Conservation (phyloP, 2,113 vertebrate species). For the Etheostoma spectabile region DNA sequence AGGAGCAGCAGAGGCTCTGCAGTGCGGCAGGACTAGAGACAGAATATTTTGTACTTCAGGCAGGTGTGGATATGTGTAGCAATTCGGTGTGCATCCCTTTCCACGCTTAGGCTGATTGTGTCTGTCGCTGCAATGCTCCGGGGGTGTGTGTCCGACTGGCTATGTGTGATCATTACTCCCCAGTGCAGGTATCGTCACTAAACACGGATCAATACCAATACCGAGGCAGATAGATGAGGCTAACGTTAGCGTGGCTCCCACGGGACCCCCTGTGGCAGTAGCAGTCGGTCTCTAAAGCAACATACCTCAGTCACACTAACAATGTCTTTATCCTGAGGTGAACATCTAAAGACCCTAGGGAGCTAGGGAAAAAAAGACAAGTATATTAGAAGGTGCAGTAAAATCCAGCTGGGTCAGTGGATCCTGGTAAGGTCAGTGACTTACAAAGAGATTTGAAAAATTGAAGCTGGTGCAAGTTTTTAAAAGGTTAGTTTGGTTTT, state of each 20-base stretch:
- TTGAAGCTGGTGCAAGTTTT: conserved; percentile 48
- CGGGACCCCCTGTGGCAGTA: conserved; percentile 39
- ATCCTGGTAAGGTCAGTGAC: conserved; percentile 46
- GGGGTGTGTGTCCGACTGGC: conserved; percentile 26
- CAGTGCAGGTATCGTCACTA: conserved; percentile 65
- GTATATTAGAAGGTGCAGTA: conserved; percentile 33
- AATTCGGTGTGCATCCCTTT: neutral
- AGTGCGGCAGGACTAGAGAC: conserved; percentile 40
- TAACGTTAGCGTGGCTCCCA: conserved; percentile 41
- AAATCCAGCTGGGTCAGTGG: conserved; percentile 45
- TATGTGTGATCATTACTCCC: conserved; percentile 65
- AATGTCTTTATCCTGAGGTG: conserved; percentile 64
- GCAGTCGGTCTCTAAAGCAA: conserved; percentile 62
- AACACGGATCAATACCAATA: conserved; percentile 76
- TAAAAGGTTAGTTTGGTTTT: conserved; percentile 48
- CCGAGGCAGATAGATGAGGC: conserved; percentile 66
- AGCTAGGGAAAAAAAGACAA: conserved; percentile 22
- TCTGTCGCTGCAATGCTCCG: conserved; percentile 11
- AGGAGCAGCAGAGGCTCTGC: conserved; percentile 41
- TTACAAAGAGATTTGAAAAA: conserved; percentile 54
- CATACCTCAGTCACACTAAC: conserved; percentile 68
- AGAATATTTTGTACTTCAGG: conserved; percentile 49
- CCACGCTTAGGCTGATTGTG: conserved; percentile 4
- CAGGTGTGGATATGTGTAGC: conserved; percentile 7
- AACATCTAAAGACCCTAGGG: conserved; percentile 42